These are phyloP conservation scores for Indicator indicator DNA, from an alignment of 2,113 vertebrate species.

Conservation along the genomic window DNA sequence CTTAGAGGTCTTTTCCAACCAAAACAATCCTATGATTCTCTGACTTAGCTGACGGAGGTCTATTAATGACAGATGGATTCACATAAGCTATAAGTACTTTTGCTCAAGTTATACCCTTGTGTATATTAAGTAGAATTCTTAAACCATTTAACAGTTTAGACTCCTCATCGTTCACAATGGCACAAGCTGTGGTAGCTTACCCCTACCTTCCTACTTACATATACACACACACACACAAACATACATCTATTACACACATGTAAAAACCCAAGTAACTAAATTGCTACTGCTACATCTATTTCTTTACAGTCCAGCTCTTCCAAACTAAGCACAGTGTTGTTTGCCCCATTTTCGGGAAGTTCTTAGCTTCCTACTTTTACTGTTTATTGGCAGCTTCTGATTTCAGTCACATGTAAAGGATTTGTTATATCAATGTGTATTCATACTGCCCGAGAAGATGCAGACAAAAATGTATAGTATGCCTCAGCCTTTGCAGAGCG, in stretches of 20 bases:
- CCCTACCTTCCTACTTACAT: background rate
- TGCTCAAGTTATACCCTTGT: background rate
- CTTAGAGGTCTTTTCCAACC: too few relatives aligned
- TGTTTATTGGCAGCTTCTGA: background rate
- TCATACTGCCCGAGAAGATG: background rate
- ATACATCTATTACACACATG: accelerated
- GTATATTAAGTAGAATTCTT: background rate
- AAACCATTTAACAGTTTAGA: background rate
- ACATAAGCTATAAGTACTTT: background rate
- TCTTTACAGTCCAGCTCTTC: background rate
- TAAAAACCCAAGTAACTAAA: background rate
- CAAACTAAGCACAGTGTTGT: background rate
- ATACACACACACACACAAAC: background rate
- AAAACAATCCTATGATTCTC: too few relatives aligned
- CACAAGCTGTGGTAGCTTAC: background rate
- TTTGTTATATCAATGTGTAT: background rate
- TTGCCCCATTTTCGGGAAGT: background rate
- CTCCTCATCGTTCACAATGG: background rate
- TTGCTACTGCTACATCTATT: background rate
- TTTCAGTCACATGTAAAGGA: background rate
- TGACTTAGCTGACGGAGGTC: background rate
- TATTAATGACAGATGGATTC: background rate
- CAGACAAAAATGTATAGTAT: accelerated
- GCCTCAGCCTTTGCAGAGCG: background rate
- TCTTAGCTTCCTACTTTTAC: background rate